Percentiles rank a stretch among this genome's conserved stretches.
Conservation (phyloP, 2,888 invertebrate species). For the Hemicrepidius hirtus region DNA sequence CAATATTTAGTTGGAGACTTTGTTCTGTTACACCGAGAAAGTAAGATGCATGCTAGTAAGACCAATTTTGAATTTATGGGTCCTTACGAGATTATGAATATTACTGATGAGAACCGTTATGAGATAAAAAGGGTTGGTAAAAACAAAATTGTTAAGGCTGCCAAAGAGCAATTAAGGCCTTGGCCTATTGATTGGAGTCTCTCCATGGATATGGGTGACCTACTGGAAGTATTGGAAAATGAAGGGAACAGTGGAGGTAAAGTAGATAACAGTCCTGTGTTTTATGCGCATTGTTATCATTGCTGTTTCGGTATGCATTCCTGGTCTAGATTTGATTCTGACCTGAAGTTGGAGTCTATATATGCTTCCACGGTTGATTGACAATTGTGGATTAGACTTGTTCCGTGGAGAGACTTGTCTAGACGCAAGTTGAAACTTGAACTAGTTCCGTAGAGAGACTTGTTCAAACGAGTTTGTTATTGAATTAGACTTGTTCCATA, state of each 20-base stretch:
- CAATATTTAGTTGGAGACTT: slow-evolving; percentile 51
- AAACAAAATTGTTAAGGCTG: slow-evolving; percentile 43
- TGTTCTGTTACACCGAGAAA: slow-evolving; percentile 56
- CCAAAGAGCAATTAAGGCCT: slow-evolving; percentile 46
- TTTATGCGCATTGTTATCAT: background rate
- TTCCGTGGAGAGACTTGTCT: background rate
- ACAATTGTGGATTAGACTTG: background rate
- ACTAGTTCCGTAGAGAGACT: background rate
- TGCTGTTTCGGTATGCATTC: background rate
- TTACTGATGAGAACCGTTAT: slow-evolving; percentile 34
- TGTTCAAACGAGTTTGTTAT: background rate
- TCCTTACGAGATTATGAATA: slow-evolving; percentile 52
- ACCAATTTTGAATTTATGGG: slow-evolving; percentile 54
- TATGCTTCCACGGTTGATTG: background rate
- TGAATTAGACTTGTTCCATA: too few relatives aligned
- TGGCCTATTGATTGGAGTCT: slow-evolving; percentile 49
- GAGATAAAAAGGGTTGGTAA: slow-evolving; percentile 46
- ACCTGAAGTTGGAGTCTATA: background rate
- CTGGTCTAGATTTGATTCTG: slow-evolving; percentile 2
- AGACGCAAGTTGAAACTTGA: too few relatives aligned
- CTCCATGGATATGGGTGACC: slow-evolving; percentile 17
- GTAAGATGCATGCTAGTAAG: slow-evolving; percentile 55
- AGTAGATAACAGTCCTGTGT: background rate
- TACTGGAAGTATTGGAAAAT: slow-evolving; percentile 1
- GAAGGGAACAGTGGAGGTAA: background rate